Conservation (phyloP, 2,113 vertebrate species). For the Nipponia nippon region DNA sequence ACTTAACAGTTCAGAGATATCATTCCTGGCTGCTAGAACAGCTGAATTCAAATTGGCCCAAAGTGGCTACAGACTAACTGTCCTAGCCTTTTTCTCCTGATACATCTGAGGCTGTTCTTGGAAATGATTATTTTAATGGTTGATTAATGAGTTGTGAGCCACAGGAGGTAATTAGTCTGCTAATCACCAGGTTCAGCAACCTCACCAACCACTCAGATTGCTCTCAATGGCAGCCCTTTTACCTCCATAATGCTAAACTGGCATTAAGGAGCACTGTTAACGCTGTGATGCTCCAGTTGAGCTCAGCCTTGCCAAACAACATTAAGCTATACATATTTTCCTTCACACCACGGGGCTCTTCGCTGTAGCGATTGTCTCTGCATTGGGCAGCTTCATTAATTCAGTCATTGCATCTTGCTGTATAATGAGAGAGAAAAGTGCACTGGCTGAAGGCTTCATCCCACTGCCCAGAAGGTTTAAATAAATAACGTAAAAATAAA, state of each 20-base stretch:
- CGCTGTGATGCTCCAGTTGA: slow-evolving; percentile 12
- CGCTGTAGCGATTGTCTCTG: not conserved
- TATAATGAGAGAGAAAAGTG: slow-evolving; percentile 11
- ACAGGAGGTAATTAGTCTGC: slow-evolving; percentile 54
- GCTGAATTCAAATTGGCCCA: not conserved
- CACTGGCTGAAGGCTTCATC: slow-evolving; percentile 8
- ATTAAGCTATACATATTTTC: not conserved
- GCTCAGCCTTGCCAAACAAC: not conserved
- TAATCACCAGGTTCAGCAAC: slow-evolving; percentile 40
- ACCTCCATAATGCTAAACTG: not conserved
- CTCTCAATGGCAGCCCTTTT: slow-evolving; percentile 18
- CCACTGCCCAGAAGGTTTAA: not conserved
- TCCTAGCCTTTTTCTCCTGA: not conserved
- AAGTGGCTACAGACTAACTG: not conserved
- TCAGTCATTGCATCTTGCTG: slow-evolving; percentile 3
- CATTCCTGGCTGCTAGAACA: not conserved
- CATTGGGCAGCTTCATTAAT: slow-evolving; percentile 58
- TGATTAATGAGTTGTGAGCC: slow-evolving; percentile 67
- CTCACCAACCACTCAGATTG: slow-evolving; percentile 9
- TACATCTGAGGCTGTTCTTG: not conserved
- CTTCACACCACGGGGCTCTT: not conserved
- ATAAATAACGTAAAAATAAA: slow-evolving; percentile 1
- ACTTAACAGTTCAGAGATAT: not conserved
- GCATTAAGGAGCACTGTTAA: not conserved
- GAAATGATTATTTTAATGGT: slow-evolving; percentile 57